These are phyloP conservation scores for Spea hammondii DNA, from an alignment of 2,797 vertebrate genomes.

Conservation along the genomic window DNA sequence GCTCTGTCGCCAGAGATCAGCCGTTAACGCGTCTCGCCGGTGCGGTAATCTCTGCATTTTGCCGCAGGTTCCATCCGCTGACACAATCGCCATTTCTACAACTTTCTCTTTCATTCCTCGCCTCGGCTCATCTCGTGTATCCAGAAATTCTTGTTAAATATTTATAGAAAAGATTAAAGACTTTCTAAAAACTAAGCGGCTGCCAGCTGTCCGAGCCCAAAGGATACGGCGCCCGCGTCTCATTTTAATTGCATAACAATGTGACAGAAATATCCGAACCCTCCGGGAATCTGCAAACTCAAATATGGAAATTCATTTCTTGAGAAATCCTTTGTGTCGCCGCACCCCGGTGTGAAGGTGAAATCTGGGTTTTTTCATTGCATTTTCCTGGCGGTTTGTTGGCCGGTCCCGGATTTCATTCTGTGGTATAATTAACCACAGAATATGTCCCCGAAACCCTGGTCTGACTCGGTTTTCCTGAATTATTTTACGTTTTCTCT, in stretches of 20 bases:
- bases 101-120: constrained; percentile 68
- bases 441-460: too few species aligned
- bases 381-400: not conserved
- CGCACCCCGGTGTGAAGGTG: constrained; percentile 59
- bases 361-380: constrained; percentile 22
- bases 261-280: constrained; percentile 70
- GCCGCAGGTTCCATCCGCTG: too few species aligned
- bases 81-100: not conserved
- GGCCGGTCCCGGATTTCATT: too few species aligned
- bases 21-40: too few species aligned
- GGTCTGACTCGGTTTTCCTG: too few species aligned
- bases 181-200: constrained; percentile 72
- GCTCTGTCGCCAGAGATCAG: too few species aligned
- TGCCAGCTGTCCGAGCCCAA: constrained; percentile 71
- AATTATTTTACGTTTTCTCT: too few species aligned
- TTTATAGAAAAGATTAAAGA: constrained; percentile 78
- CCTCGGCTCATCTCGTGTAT: constrained; percentile 69
- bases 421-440: too few species aligned
- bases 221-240: constrained; percentile 69
- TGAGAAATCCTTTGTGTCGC: constrained; percentile 55
- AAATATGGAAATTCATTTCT: constrained; percentile 67
- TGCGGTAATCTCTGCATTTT: too few species aligned
- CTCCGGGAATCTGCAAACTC: constrained; percentile 63
- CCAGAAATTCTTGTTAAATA: constrained; percentile 76
- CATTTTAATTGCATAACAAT: constrained; percentile 76